These are phyloP conservation scores for Trissoscelio sp. DNA, from an alignment of 2,888 invertebrate species.

Conservation along the genomic window DNA sequence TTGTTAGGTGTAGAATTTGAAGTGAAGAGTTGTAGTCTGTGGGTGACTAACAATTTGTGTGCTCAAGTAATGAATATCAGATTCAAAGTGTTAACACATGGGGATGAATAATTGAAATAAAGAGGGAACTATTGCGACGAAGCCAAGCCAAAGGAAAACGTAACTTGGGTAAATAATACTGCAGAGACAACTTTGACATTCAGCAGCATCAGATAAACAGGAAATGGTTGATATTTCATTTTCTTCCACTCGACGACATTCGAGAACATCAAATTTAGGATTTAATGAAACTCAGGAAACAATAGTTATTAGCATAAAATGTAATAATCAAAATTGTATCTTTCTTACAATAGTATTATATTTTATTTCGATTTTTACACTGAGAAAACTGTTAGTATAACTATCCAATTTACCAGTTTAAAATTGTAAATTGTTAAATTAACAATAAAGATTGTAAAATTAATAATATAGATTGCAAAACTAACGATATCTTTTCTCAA, in stretches of 20 bases:
- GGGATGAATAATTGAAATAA: conserved; percentile 41
- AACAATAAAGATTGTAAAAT: no score
- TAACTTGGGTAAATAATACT: conserved; percentile 46
- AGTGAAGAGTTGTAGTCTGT: no score
- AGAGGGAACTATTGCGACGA: conserved; percentile 23
- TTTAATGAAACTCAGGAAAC: background rate
- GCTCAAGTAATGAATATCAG: conserved; percentile 33
- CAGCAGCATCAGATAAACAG: conserved; percentile 36
- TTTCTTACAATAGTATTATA: no score
- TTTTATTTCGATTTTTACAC: no score
- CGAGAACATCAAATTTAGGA: background rate
- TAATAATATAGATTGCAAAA: no score
- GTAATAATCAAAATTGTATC: no score
- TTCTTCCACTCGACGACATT: conserved; percentile 5
- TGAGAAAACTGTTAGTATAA: no score
- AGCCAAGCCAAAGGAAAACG: conserved; percentile 40
- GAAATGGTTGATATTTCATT: conserved; percentile 34
- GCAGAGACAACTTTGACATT: conserved; percentile 38
- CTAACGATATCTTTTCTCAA: no score
- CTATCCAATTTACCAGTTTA: no score
- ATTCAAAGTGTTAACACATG: conserved; percentile 21
- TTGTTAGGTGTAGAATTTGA: no score
- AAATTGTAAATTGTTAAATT: no score
- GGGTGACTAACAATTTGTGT: no score
- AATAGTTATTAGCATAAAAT: background rate